These are phyloP conservation scores for Clupea harengus DNA, from an alignment of 2,113 vertebrate genomes.

Conservation along the genomic window DNA sequence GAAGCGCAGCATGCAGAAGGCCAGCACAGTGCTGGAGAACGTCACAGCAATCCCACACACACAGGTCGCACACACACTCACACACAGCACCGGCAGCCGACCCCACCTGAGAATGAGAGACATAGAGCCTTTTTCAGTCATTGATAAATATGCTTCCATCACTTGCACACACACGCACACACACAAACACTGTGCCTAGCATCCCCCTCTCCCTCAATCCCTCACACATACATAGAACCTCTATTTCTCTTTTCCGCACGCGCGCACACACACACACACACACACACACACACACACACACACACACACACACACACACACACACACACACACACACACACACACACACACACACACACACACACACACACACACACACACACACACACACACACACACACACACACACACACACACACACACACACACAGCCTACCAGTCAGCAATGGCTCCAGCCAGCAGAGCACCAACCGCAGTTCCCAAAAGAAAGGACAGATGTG, in stretches of 20 bases:
- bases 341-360: conserved; percentile 76
- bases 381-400: conserved; percentile 68
- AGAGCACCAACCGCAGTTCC: conserved; percentile 97
- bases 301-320: conserved; percentile 23
- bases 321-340: conserved; percentile 51
- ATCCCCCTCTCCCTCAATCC: neutral
- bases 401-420: conserved; percentile 23
- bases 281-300: conserved; percentile 77
- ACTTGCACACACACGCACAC: neutral
- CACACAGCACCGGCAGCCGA: conserved; percentile 78
- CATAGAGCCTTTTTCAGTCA: neutral
- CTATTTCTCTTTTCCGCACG: neutral
- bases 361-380: conserved; percentile 69
- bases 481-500: conserved; percentile 94
- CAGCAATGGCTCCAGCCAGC: conserved; percentile 95
- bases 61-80: conserved; percentile 78
- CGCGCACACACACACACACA: too few species aligned
- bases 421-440: conserved; percentile 79
- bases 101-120: conserved; percentile 71
- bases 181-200: neutral
- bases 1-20: conserved; percentile 89
- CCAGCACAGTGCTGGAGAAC: conserved; percentile 82
- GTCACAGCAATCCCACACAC: conserved; percentile 83
- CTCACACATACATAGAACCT: neutral
- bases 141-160: neutral